Base-by-base conservation (phyloP, 2,797 vertebrate species). In the Cynopterus sphinx region DNA sequence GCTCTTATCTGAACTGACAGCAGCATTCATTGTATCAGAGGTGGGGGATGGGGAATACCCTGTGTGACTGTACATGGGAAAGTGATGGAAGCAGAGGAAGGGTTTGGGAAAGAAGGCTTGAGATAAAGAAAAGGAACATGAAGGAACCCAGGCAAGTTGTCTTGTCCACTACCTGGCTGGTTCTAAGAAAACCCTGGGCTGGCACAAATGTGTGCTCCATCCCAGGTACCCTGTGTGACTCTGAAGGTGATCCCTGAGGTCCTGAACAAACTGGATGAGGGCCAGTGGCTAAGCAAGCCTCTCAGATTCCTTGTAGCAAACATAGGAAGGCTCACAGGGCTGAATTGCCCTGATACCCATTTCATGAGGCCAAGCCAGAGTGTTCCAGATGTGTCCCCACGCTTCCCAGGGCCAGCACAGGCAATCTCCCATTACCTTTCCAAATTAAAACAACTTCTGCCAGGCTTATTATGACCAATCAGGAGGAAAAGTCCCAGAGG, bases 1-100 rank as follows among this genome's bases (percentile, higher is more conserved):
- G 97, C 96, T 98, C 98, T 98, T 98, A 98, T 98, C 98, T 98
- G 97, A 98, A 98, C 97, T 98, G 98, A 98, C 98, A 98, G 98
- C 97, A 96, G 78, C 96, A 97, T 98, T 97, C 96, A 97, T 98
- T 98, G 97, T 97, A 91, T 97, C 97, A 95, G 96, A 55, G 90
- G 90, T 79, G 94, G 95, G 93, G 95, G 67, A 51, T 0, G 11
- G 93, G 92, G 95, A 95, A 70, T 43, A 39, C 78, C 57, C 13
- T 6, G 31, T 39, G 67, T 78, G 92, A 90, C 33, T 93, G 85
- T 93, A 86, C 70, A 4, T 59, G 15, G 78, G 82, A 97, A 92
- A 90, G 73, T 46, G 81, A 96, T 73, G 88, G 90, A 93, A 61
- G 89, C 94, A 94, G 94, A 96, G 26, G 33, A 36, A 28, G 55